phyloP scores from a whole-genome alignment of 2,797 vertebrate genomes.

The Lacerta viridis region DNA sequence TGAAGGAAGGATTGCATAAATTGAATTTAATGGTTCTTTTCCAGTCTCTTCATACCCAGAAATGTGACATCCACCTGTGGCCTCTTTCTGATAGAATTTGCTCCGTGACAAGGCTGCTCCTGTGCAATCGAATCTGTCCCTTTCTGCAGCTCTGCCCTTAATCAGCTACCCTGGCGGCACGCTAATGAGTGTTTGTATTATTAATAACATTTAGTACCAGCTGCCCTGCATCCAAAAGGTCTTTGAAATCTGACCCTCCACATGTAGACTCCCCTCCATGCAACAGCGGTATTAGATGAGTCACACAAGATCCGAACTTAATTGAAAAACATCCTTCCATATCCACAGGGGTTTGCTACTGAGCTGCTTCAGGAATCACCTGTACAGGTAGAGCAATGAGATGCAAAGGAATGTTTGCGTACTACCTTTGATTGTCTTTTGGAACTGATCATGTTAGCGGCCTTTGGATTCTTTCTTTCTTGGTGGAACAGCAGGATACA shows the following conservation, averaged over 20 bases:
- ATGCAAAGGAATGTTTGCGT: neutral
- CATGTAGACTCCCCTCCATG: neutral
- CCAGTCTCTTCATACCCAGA: too few species aligned
- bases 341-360: neutral
- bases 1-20: too few species aligned
- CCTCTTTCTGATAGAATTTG: neutral
- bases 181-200: constrained; percentile 13
- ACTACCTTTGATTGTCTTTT: neutral
- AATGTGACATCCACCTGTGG: too few species aligned
- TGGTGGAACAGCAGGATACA: neutral
- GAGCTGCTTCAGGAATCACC: neutral
- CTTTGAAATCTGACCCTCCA: neutral
- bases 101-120: neutral
- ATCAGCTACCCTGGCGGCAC: neutral
- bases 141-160: neutral
- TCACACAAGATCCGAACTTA: neutral
- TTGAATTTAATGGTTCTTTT: neutral
- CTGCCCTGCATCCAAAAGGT: neutral
- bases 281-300: neutral
- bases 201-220: neutral
- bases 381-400: neutral
- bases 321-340: neutral
- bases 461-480: neutral
- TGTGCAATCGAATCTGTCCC: neutral
- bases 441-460: neutral